A percentile compares a stretch with the other conserved stretches of the same genome.
phyloP scores from a whole-genome alignment of 2,797 vertebrate genomes.

The Avahi laniger region DNA sequence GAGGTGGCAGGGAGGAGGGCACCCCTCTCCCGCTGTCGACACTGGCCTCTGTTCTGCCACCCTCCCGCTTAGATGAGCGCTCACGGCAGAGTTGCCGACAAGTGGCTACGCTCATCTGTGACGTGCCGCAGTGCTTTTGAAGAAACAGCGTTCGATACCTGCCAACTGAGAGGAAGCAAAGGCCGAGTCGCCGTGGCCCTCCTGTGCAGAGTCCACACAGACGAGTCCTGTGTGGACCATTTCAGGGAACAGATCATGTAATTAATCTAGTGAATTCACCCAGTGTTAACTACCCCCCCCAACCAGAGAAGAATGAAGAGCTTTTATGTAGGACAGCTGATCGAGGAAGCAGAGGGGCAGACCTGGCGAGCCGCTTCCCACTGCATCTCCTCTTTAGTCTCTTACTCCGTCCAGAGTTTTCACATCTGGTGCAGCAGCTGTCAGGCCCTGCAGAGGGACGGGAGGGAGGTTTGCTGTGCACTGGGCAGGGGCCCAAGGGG shows the following conservation, averaged over 20 bases:
- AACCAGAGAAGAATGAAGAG: background rate
- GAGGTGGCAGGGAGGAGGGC: background rate
- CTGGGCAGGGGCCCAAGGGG: background rate
- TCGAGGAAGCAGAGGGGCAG: background rate
- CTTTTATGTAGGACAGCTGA: background rate
- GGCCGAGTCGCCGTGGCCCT: background rate
- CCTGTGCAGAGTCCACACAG: background rate
- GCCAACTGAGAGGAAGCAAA: background rate
- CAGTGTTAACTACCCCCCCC: background rate
- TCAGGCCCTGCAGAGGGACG: background rate
- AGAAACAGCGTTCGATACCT: background rate
- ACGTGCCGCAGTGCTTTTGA: background rate
- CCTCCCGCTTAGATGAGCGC: background rate
- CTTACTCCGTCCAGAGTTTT: background rate
- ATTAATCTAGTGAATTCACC: background rate
- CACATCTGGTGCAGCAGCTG: background rate
- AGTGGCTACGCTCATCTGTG: background rate
- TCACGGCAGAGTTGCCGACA: background rate
- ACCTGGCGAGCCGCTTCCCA: background rate
- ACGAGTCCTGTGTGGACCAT: fast-evolving
- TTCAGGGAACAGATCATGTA: background rate
- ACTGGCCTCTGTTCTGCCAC: background rate
- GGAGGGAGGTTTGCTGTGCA: background rate
- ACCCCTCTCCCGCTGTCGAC: no score
- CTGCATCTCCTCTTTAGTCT: background rate